These are phyloP conservation scores for Drosophila tani DNA, from an alignment of 1,140 invertebrate species.

Conservation along the genomic window DNA sequence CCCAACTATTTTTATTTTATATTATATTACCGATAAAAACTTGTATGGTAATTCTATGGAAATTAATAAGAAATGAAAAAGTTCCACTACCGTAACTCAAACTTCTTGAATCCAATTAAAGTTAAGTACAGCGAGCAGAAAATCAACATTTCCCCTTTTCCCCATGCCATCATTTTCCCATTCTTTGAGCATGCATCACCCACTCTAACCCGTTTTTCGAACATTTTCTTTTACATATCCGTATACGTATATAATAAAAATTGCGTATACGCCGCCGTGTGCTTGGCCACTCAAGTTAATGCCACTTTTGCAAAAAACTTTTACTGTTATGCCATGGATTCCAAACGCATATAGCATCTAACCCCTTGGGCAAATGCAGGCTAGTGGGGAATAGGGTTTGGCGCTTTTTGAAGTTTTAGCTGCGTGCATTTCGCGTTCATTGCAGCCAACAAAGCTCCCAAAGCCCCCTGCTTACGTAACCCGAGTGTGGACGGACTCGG, in stretches of 20 bases:
- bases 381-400: conserved; percentile 8
- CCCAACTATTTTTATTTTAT: neutral
- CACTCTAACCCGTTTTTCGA: conserved; percentile 33
- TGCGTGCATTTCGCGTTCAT: conserved; percentile 75
- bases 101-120: conserved; percentile 28
- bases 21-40: neutral
- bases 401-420: conserved; percentile 75
- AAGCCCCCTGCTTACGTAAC: conserved; percentile 39
- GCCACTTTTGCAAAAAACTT: conserved; percentile 60
- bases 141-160: conserved; percentile 25
- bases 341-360: conserved; percentile 23
- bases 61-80: neutral
- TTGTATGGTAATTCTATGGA: neutral
- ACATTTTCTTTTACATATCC: conserved; percentile 21
- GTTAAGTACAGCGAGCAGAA: conserved; percentile 16
- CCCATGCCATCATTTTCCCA: conserved; percentile 1
- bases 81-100: neutral
- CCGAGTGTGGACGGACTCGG: conserved; percentile 9
- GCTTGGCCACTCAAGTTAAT: conserved; percentile 68
- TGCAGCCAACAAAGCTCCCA: conserved; percentile 51
- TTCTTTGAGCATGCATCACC: conserved; percentile 21
- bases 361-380: conserved; percentile 7
- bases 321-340: conserved; percentile 63
- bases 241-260: conserved; percentile 28
- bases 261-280: conserved; percentile 65